phyloP scores from a whole-genome alignment of 2,113 vertebrate genomes.

The Todiramphus chloris region DNA sequence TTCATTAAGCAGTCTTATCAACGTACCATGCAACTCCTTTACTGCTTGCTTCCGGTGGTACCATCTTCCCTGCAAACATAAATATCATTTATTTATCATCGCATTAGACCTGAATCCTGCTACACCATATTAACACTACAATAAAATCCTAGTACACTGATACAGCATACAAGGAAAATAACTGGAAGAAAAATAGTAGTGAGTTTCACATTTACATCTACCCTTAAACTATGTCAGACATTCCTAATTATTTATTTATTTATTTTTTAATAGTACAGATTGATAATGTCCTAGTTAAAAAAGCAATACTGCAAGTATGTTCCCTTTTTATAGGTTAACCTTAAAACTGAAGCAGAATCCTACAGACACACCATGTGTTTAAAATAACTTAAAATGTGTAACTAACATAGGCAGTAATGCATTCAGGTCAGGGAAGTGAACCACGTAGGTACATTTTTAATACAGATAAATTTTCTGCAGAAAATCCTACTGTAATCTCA shows the following conservation, averaged over 20 bases:
- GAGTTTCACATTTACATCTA: not conserved
- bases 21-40: slow-evolving; percentile 94
- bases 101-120: not conserved
- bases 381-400: not conserved
- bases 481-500: not conserved
- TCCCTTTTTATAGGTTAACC: not conserved
- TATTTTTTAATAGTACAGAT: not conserved
- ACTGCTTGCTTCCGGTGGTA: slow-evolving; percentile 90
- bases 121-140: not conserved
- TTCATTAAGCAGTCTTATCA: slow-evolving; percentile 94
- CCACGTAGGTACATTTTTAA: rapidly evolving
- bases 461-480: not conserved
- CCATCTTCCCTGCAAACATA: slow-evolving; percentile 87
- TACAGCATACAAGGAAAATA: not conserved
- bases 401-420: not conserved
- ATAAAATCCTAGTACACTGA: not conserved
- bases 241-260: not conserved
- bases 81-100: slow-evolving; percentile 17
- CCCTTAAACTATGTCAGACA: not conserved
- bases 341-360: not conserved
- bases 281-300: not conserved
- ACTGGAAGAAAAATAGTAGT: not conserved
- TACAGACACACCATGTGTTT: not conserved
- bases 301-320: not conserved
- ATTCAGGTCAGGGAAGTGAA: not conserved